Percentiles rank a stretch among this genome's conserved stretches.
Conservation (phyloP, 2,888 invertebrate genomes). For the Linyphia triangularis region DNA sequence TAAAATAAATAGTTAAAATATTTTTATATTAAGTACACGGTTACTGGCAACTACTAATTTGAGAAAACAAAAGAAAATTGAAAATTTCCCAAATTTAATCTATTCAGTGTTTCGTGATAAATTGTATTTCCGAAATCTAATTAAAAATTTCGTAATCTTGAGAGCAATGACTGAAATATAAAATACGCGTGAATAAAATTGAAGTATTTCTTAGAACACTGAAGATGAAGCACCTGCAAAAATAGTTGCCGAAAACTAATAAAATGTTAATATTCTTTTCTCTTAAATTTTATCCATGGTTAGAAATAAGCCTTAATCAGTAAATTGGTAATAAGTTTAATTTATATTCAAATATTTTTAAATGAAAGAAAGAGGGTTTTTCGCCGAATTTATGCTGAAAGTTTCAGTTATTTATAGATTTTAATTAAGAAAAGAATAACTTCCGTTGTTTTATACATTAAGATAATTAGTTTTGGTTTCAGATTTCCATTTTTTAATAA, state of each 20-base stretch:
- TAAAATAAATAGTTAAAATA: background rate
- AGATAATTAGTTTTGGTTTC: too few species aligned
- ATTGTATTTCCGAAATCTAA: conserved; percentile 18
- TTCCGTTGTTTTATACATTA: too few species aligned
- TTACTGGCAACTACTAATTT: conserved; percentile 21
- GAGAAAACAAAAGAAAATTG: background rate
- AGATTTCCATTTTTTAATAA: too few species aligned
- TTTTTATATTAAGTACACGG: background rate
- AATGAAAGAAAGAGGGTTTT: background rate
- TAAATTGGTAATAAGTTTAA: conserved; percentile 9
- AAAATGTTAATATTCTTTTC: conserved; percentile 27
- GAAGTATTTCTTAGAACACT: background rate
- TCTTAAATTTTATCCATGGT: background rate
- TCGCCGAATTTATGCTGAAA: background rate
- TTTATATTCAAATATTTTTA: conserved; percentile 1
- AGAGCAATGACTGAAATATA: conserved; percentile 1
- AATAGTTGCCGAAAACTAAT: background rate
- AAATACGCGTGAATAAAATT: conserved; percentile 38
- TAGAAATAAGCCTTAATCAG: background rate
- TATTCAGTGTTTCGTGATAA: conserved; percentile 24
- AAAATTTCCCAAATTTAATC: conserved; percentile 12
- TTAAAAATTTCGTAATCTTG: conserved; percentile 21
- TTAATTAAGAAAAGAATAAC: too few species aligned
- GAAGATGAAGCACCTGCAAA: background rate
- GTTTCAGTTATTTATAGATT: too few species aligned